These are phyloP conservation scores for Prietella phreatophila DNA, from an alignment of 2,113 vertebrate species.

Conservation along the genomic window DNA sequence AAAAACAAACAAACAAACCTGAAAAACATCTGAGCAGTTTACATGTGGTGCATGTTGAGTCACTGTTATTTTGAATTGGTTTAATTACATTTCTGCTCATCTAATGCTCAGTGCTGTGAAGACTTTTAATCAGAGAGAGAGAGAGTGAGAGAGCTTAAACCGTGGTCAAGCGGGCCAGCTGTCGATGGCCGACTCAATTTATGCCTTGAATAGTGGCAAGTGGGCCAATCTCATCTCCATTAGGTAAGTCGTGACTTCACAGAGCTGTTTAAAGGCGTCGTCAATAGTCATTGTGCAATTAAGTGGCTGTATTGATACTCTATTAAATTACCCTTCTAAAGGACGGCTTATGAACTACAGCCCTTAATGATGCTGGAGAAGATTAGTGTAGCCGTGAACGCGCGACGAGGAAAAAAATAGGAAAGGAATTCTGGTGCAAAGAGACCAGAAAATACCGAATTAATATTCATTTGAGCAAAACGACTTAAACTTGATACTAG, in stretches of 20 bases:
- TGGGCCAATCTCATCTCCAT: constrained; percentile 83
- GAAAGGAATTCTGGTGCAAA: background rate
- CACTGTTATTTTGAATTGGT: background rate
- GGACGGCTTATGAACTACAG: constrained; percentile 61
- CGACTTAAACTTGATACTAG: background rate
- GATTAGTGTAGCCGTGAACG: background rate
- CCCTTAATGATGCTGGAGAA: constrained; percentile 30
- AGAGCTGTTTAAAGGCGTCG: constrained; percentile 87
- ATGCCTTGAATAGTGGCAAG: constrained; percentile 76
- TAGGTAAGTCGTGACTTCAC: constrained; percentile 85
- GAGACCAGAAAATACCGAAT: background rate
- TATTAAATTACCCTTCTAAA: constrained; percentile 87
- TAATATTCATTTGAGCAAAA: background rate
- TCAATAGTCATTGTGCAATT: constrained; percentile 92
- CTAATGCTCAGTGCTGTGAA: background rate
- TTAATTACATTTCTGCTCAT: constrained; percentile 14
- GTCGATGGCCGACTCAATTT: constrained; percentile 75
- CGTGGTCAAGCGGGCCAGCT: constrained; percentile 9
- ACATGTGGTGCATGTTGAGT: background rate
- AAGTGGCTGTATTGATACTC: constrained; percentile 87
- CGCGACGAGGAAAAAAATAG: background rate
- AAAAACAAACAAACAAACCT: background rate
- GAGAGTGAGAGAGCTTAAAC: background rate
- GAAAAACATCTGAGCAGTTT: background rate
- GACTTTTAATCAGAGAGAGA: background rate